A percentile compares a stretch with the other conserved stretches of the same genome.
phyloP scores from a whole-genome alignment of 2,888 invertebrate species.

The Drosophila quinaria region DNA sequence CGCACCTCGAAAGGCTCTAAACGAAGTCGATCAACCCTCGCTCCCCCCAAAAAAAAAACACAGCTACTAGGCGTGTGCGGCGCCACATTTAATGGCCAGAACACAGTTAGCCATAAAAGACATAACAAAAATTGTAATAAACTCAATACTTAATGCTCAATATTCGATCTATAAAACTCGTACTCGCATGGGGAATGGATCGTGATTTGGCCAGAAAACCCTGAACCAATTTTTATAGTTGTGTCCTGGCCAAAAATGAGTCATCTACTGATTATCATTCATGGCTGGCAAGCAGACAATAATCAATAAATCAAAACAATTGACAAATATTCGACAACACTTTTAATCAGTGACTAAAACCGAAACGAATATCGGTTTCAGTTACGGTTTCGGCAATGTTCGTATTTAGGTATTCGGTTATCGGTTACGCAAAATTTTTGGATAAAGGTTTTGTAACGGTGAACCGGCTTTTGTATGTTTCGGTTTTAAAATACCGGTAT shows the following conservation, averaged over 20 bases:
- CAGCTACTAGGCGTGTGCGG: slow-evolving; percentile 47
- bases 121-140: background rate
- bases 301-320: slow-evolving; percentile 16
- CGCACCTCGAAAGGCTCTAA: slow-evolving; percentile 56
- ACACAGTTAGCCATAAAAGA: slow-evolving; percentile 11
- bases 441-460: no score
- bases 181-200: slow-evolving; percentile 19
- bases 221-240: slow-evolving; percentile 33
- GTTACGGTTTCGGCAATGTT: no score
- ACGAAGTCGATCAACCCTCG: slow-evolving; percentile 2
- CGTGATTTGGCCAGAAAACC: slow-evolving; percentile 48
- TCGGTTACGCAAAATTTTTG: no score
- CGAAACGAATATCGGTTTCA: no score
- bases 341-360: no score
- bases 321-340: background rate
- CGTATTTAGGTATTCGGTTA: no score
- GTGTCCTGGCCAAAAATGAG: slow-evolving; percentile 15
- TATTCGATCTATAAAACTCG: slow-evolving; percentile 6
- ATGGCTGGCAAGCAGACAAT: background rate
- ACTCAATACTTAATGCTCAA: slow-evolving; percentile 12
- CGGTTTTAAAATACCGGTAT: no score
- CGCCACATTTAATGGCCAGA: slow-evolving; percentile 46
- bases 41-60: background rate
- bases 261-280: slow-evolving; percentile 11
- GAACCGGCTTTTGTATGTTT: no score